phyloP scores from a whole-genome alignment of 1,140 invertebrate species.

The Drosophila dunni region DNA sequence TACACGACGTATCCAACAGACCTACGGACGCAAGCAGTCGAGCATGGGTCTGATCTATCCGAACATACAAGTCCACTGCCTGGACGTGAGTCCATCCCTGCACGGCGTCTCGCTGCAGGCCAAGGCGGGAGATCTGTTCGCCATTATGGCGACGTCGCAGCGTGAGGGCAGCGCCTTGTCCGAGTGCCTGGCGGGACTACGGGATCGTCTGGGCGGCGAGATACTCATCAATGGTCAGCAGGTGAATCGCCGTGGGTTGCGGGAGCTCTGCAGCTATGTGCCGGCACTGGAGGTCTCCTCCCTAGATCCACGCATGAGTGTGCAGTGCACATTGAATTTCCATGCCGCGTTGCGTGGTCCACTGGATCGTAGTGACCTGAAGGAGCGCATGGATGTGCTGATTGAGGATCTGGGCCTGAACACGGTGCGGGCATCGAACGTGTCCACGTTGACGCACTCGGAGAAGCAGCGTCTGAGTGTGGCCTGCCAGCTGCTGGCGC shows the following conservation, averaged over 20 bases:
- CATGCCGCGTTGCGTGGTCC: constrained; percentile 90
- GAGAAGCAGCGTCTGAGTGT: constrained; percentile 94
- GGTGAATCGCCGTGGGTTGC: constrained; percentile 89
- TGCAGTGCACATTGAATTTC: constrained; percentile 92
- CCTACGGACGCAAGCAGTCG: constrained; percentile 80
- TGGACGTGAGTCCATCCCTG: constrained; percentile 86
- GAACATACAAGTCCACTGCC: constrained; percentile 88
- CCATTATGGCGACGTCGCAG: constrained; percentile 94
- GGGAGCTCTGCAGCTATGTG: constrained; percentile 85
- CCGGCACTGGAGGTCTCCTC: constrained; percentile 78
- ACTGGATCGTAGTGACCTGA: constrained; percentile 87
- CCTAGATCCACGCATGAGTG: constrained; percentile 90
- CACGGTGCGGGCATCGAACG: constrained; percentile 92
- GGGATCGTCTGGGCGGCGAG: constrained; percentile 90
- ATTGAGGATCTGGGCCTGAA: constrained; percentile 96
- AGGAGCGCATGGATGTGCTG: constrained; percentile 90
- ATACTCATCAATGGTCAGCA: constrained; percentile 94
- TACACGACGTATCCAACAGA: constrained; percentile 61
- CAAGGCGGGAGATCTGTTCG: constrained; percentile 94
- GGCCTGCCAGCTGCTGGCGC: constrained; percentile 93
- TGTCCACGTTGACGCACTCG: constrained; percentile 92
- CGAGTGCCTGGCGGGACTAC: constrained; percentile 91
- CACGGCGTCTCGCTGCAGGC: constrained; percentile 92
- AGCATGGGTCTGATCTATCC: constrained; percentile 86
- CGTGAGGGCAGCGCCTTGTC: constrained; percentile 92